Evolutionary conservation across 2,888 invertebrate genomes (phyloP).

Genomic region (Mamestra brassicae): DNA sequence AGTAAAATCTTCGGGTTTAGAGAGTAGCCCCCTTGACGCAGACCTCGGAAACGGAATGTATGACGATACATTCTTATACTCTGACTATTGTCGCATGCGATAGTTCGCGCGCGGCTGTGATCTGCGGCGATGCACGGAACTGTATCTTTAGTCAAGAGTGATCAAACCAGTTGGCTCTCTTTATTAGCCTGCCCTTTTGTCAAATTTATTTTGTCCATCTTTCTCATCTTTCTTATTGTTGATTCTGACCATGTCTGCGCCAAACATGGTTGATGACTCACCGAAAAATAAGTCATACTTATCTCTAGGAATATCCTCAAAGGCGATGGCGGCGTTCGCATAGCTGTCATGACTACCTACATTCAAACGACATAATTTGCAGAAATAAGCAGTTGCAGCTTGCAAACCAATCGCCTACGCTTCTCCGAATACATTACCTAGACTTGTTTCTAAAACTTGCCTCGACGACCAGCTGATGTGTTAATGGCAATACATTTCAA

Average conservation of each 20-base stretch:
- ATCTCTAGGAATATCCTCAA: not conserved
- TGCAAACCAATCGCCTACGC: constrained; percentile 31
- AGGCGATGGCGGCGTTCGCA: not conserved
- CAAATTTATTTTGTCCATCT: no score
- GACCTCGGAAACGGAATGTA: no score
- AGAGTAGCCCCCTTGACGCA: no score
- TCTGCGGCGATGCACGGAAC: no score
- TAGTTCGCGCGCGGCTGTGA: no score
- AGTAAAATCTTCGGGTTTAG: no score
- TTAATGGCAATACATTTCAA: constrained; percentile 23
- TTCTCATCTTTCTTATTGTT: no score
- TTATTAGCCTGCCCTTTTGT: no score
- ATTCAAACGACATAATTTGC: constrained; percentile 1
- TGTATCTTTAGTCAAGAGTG: no score
- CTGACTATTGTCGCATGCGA: no score
- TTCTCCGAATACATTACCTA: constrained; percentile 31
- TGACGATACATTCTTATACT: no score
- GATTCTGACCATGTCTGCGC: not conserved
- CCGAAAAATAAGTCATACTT: not conserved
- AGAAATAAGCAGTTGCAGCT: constrained; percentile 22
- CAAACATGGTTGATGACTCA: not conserved
- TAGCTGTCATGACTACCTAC: constrained; percentile 17
- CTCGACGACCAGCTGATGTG: constrained; percentile 42
- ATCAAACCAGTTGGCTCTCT: no score
- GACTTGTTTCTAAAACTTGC: constrained; percentile 25